phyloP scores from a whole-genome alignment of 2,113 vertebrate species.

The Onychostruthus taczanowskii region DNA sequence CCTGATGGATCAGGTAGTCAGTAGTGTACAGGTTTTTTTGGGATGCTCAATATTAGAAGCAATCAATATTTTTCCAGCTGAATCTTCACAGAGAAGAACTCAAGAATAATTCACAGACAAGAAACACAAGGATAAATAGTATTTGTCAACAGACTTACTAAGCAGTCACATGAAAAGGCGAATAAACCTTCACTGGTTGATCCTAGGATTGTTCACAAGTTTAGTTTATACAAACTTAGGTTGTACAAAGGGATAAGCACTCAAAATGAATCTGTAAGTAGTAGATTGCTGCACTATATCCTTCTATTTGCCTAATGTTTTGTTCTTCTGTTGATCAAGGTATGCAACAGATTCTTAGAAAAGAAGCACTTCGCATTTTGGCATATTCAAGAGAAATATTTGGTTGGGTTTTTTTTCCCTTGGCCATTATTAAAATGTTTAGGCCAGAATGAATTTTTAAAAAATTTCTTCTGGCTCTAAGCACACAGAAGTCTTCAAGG shows the following conservation, averaged over 20 bases:
- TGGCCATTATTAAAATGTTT: not conserved
- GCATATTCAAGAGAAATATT: not conserved
- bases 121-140: not conserved
- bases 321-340: not conserved
- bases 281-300: not conserved
- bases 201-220: not conserved
- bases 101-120: not conserved
- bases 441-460: not conserved
- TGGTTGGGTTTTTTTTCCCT: fast-evolving
- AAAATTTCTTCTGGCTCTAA: not conserved
- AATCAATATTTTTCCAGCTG: not conserved
- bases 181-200: not conserved
- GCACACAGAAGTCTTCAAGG: not conserved
- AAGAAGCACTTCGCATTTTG: not conserved
- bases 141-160: not conserved
- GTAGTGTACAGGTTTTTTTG: not conserved
- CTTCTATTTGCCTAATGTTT: not conserved
- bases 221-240: not conserved
- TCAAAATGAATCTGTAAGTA: not conserved
- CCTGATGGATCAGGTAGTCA: not conserved
- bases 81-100: not conserved
- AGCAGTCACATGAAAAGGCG: not conserved
- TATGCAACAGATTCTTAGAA: not conserved
- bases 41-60: not conserved
- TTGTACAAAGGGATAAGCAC: not conserved